phyloP scores from a whole-genome alignment of 1,140 invertebrate species.

The Psilanteris sp. region DNA sequence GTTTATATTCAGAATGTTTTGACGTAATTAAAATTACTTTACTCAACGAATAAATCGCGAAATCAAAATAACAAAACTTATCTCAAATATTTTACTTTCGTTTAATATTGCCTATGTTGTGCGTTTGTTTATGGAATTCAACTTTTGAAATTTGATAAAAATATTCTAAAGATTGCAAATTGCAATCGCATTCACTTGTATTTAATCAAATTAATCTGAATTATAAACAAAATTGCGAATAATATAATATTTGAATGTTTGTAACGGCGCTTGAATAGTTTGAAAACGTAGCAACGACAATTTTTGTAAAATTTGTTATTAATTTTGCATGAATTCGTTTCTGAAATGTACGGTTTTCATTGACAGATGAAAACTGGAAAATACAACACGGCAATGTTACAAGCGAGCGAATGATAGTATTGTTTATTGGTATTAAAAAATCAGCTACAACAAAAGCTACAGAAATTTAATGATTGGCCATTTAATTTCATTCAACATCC shows the following conservation, averaged over 20 bases:
- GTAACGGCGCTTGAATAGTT: conserved; percentile 33
- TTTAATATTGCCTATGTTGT: not conserved
- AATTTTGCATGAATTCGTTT: too few relatives aligned
- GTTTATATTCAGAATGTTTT: conserved; percentile 8
- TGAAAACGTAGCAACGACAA: conserved; percentile 10
- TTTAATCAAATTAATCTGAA: conserved; percentile 11
- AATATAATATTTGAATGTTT: conserved; percentile 23
- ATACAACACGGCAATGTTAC: conserved; percentile 26
- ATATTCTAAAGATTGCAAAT: conserved; percentile 16
- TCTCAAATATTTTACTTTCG: conserved; percentile 18
- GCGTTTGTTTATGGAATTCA: conserved; percentile 13
- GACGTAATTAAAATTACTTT: too few relatives aligned
- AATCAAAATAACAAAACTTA: too few relatives aligned
- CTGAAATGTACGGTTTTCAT: not conserved
- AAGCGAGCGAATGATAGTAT: conserved; percentile 46
- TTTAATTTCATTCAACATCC: conserved; percentile 38
- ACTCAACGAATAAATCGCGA: too few relatives aligned
- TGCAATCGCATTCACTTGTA: conserved; percentile 22
- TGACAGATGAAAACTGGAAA: not conserved
- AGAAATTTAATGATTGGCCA: conserved; percentile 10
- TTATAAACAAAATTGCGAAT: conserved; percentile 9
- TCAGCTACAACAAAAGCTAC: conserved; percentile 47
- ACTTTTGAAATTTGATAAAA: conserved; percentile 14
- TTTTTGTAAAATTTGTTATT: too few relatives aligned
- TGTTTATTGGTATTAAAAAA: conserved; percentile 42